phyloP scores from a whole-genome alignment of 1,140 invertebrate genomes.

The Tetranychus cinnabarinus region DNA sequence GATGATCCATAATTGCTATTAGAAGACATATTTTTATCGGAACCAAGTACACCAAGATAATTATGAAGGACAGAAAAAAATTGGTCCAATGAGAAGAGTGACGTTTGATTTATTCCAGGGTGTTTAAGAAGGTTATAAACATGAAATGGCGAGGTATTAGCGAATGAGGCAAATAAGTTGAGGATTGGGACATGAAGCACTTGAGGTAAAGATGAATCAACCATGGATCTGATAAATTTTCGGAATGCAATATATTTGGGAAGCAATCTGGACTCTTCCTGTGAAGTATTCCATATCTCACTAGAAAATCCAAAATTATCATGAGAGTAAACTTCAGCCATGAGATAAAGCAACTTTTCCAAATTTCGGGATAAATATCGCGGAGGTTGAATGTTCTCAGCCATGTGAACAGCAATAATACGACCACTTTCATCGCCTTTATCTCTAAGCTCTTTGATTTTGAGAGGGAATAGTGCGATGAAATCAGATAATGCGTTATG shows the following conservation, averaged over 20 bases:
- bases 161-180: slow-evolving; percentile 7
- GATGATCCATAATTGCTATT: slow-evolving; percentile 32
- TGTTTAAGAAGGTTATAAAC: slow-evolving; percentile 10
- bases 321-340: slow-evolving; percentile 12
- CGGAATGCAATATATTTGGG: slow-evolving; percentile 1
- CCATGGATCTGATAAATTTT: slow-evolving; percentile 6
- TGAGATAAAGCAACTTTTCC: slow-evolving; percentile 48
- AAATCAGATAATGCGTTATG: slow-evolving; percentile 75
- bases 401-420: slow-evolving; percentile 44
- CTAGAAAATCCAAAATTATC: slow-evolving; percentile 2
- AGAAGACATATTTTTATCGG: slow-evolving; percentile 33
- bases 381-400: slow-evolving; percentile 55
- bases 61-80: slow-evolving; percentile 60
- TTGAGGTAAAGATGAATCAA: slow-evolving; percentile 7
- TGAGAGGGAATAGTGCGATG: slow-evolving; percentile 71
- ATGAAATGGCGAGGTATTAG: slow-evolving; percentile 5
- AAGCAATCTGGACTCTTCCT: background rate
- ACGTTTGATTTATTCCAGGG: background rate
- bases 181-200: slow-evolving; percentile 13
- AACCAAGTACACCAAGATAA: slow-evolving; percentile 32
- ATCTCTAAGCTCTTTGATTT: slow-evolving; percentile 52
- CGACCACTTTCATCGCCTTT: slow-evolving; percentile 68
- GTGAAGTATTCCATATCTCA: slow-evolving; percentile 1
- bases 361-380: slow-evolving; percentile 48
- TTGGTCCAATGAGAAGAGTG: slow-evolving; percentile 50